phyloP scores from a whole-genome alignment of 1,140 invertebrate genomes.

The Atopsyche davidsoni region DNA sequence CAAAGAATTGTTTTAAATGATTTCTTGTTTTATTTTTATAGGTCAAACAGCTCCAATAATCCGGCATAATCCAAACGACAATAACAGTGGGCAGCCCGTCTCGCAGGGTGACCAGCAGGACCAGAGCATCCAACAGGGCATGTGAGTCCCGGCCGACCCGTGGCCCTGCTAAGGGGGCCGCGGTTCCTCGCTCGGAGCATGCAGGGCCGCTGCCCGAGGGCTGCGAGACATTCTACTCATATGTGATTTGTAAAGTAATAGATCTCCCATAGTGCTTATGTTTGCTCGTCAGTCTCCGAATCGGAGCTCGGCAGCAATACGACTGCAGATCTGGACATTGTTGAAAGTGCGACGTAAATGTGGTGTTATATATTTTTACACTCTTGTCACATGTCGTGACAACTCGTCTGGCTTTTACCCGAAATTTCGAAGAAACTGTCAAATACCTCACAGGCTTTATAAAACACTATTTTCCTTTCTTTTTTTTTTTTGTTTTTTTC shows the following conservation, averaged over 20 bases:
- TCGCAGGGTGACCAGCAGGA: constrained; percentile 9
- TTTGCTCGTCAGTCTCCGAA: constrained; percentile 1
- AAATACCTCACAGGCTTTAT: too few relatives aligned
- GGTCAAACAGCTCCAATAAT: constrained; percentile 16
- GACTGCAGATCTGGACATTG: too few relatives aligned
- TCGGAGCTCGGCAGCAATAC: too few relatives aligned
- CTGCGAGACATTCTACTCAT: not conserved
- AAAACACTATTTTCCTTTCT: too few relatives aligned
- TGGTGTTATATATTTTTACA: too few relatives aligned
- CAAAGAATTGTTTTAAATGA: not conserved
- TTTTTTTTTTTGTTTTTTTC: too few relatives aligned
- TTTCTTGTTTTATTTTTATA: constrained; percentile 1
- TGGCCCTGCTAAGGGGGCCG: not conserved
- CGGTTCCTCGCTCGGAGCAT: not conserved
- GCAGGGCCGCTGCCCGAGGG: not conserved
- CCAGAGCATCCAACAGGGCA: constrained; percentile 14
- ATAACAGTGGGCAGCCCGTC: not conserved
- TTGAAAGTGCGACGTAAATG: too few relatives aligned
- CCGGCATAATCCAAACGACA: constrained; percentile 1
- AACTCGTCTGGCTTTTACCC: too few relatives aligned
- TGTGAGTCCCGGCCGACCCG: constrained; percentile 14
- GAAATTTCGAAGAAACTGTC: too few relatives aligned
- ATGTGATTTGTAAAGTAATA: not conserved
- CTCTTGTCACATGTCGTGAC: too few relatives aligned
- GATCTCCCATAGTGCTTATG: not conserved